Evolutionary conservation across 2,888 invertebrate genomes (phyloP).

Genomic region (Sminthurinus aureus): DNA sequence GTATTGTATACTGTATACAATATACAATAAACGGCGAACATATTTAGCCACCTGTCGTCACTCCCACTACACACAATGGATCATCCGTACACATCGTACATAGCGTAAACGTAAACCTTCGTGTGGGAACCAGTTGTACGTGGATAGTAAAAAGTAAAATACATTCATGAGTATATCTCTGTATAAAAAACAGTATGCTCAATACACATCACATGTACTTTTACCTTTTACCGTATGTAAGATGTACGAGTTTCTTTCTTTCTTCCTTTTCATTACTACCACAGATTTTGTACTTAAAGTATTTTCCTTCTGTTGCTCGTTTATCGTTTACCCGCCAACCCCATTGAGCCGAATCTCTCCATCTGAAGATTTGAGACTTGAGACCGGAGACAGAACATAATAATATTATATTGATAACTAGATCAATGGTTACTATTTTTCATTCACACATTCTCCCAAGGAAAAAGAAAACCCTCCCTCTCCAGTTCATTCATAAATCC

Average conservation of each 20-base stretch:
- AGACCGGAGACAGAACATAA: neutral
- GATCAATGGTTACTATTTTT: neutral
- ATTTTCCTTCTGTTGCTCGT: neutral
- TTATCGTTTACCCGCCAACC: neutral
- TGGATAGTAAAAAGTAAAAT: neutral
- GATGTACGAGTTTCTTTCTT: neutral
- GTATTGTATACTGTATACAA: no score
- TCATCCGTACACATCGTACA: neutral
- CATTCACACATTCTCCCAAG: neutral
- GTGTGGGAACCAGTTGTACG: neutral
- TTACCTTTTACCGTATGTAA: neutral
- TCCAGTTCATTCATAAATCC: neutral
- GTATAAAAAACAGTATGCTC: neutral
- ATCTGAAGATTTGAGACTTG: no score
- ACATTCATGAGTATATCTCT: neutral
- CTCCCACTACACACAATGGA: neutral
- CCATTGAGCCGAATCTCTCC: neutral
- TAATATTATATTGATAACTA: neutral
- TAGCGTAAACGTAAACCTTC: neutral
- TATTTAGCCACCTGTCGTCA: neutral
- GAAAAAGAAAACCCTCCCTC: neutral
- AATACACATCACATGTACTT: neutral
- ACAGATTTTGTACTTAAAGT: no score
- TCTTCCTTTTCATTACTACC: no score
- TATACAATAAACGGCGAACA: neutral